Evolutionary conservation across 1,140 invertebrate genomes (phyloP), one percentile per base, ranked within the genome.

Genomic region (Zaprionus davidi): DNA sequence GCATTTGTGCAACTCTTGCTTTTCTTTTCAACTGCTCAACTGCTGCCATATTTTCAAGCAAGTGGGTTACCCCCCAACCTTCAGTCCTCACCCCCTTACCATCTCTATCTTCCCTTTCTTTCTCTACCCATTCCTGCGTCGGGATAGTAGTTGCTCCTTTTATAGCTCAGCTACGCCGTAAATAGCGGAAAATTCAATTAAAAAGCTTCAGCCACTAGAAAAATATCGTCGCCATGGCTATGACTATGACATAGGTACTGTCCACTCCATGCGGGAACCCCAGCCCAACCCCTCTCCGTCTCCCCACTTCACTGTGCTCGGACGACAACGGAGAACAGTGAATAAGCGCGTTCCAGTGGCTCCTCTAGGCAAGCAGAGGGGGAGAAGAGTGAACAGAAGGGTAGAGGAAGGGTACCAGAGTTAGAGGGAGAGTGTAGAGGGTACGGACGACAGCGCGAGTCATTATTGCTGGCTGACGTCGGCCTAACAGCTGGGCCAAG

Each of bases 181-280:
- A 87, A 87, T 87, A 88, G 84, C 84, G 84, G 80, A 87, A 87
- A 88, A 87, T 87, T 87, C 84, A 87, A 87, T 87, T 87, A 87
- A 87, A 80, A 87, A 88, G 84, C 84, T 88, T 88, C 84, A 87
- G 84, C 84, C 84, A 87, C 84, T 87, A 87, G 84, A 87, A 87
- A 87, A 87, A 88, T 87, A 87, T 87, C 84, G 84, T 88, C 81
- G 84, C 84, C 84, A 87, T 87, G 84, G 78, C 84, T 82, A 83
- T 76, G 83, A 69, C 83, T 86, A 79, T 86, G 83, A 86, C 83
- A 87, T 86, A 79, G 82, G 83, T 79, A 86, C 74, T 67, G 76
- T 41, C 69, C 75, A 13, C 15, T 60, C 9, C 34, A 11, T 12
- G 15, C 26, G 5, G 5, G 11, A 24, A 41, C n/a, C n/a, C 9